A percentile compares a stretch with the other conserved stretches of the same genome.
phyloP scores from a whole-genome alignment of 2,888 invertebrate genomes.

The Leptopilina syphax region DNA sequence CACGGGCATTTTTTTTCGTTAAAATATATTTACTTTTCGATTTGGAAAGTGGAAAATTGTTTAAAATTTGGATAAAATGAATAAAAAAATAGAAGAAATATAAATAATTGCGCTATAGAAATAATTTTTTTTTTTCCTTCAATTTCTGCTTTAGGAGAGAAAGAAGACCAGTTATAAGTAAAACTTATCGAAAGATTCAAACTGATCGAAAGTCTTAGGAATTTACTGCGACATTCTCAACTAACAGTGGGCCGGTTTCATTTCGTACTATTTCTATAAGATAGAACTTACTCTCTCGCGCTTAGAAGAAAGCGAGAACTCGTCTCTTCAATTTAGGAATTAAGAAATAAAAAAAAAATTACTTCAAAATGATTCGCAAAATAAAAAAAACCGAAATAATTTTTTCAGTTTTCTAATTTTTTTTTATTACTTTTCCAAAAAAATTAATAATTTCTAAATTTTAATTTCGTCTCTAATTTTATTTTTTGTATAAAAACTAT shows the following conservation, averaged over 20 bases:
- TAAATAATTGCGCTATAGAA: no score
- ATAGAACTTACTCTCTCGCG: slow-evolving; percentile 51
- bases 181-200: slow-evolving; percentile 18
- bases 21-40: no score
- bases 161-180: background rate
- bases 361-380: background rate
- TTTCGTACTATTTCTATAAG: slow-evolving; percentile 53
- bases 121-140: no score
- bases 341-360: background rate
- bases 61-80: no score
- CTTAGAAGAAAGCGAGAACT: slow-evolving; percentile 26
- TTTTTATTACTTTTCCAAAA: no score
- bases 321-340: slow-evolving; percentile 19
- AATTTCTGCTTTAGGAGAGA: background rate
- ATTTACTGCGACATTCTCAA: slow-evolving; percentile 17
- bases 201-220: slow-evolving; percentile 13
- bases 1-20: no score
- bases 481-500: no score
- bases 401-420: no score
- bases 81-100: no score
- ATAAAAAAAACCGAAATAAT: background rate
- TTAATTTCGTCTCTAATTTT: no score
- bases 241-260: slow-evolving; percentile 49
- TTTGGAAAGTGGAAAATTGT: no score
- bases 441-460: no score